These are phyloP conservation scores for Nezara viridula DNA, from an alignment of 2,888 invertebrate species.

Conservation along the genomic window DNA sequence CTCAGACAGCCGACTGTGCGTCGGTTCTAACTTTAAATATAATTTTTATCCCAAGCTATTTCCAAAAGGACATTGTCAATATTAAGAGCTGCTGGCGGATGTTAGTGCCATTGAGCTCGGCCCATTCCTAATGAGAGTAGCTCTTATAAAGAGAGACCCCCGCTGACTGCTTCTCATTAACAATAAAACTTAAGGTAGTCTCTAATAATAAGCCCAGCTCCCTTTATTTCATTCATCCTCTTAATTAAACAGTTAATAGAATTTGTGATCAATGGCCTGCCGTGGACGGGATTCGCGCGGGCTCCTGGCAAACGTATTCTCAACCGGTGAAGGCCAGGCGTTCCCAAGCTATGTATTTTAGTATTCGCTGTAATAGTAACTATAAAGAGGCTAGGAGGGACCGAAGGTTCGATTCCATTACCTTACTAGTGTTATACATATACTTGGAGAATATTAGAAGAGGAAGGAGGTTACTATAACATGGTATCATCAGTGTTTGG, in stretches of 20 bases:
- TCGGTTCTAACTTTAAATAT: too few species aligned
- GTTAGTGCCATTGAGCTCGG: neutral
- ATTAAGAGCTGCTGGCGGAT: neutral
- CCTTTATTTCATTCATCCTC: constrained; percentile 52
- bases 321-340: neutral
- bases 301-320: neutral
- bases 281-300: neutral
- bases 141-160: constrained; percentile 15
- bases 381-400: neutral
- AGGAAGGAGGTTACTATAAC: too few species aligned
- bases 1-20: too few species aligned
- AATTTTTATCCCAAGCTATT: too few species aligned
- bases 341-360: neutral
- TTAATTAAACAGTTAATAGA: constrained; percentile 57
- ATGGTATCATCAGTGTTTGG: too few species aligned
- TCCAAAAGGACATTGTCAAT: neutral
- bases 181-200: constrained; percentile 26
- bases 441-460: too few species aligned
- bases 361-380: neutral
- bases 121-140: constrained; percentile 6
- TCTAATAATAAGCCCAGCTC: neutral
- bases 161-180: neutral
- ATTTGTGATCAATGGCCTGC: constrained; percentile 54
- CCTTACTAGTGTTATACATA: too few species aligned
- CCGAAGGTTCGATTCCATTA: neutral